Evolutionary conservation across 1,140 invertebrate genomes (phyloP).

Genomic region (Drosophila lini): DNA sequence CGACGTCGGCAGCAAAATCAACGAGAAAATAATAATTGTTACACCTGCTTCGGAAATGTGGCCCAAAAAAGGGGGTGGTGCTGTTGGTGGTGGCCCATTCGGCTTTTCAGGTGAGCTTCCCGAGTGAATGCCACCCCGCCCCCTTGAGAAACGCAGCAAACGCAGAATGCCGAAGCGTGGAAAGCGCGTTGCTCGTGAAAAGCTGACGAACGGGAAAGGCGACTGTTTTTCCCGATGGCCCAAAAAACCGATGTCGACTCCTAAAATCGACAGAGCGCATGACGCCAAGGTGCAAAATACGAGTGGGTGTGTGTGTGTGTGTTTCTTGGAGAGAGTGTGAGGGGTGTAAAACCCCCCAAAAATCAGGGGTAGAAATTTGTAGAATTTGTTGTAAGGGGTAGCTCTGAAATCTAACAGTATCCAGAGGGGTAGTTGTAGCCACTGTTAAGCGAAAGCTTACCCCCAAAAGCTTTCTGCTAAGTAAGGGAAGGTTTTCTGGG

Average conservation of each 20-base stretch:
- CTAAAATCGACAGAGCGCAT: constrained; percentile 71
- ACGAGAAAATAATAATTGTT: constrained; percentile 83
- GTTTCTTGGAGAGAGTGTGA: constrained; percentile 5
- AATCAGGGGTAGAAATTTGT: constrained; percentile 31
- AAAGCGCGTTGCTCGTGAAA: constrained; percentile 36
- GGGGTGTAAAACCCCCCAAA: constrained; percentile 3
- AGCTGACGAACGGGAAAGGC: constrained; percentile 37
- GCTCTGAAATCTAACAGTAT: background rate
- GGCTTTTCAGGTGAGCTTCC: constrained; percentile 67
- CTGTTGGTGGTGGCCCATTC: constrained; percentile 26
- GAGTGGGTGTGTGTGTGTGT: constrained; percentile 55
- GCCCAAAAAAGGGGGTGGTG: constrained; percentile 51
- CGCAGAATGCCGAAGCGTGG: constrained; percentile 63
- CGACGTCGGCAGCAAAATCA: constrained; percentile 73
- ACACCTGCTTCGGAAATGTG: constrained; percentile 80
- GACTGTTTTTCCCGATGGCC: constrained; percentile 25
- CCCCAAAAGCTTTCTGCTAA: constrained; percentile 34
- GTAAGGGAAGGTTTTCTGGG: background rate
- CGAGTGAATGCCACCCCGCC: constrained; percentile 24
- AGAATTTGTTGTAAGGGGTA: constrained; percentile 64
- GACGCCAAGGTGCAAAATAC: constrained; percentile 73
- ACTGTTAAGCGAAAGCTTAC: constrained; percentile 37
- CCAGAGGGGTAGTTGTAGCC: constrained; percentile 14
- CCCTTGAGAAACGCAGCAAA: constrained; percentile 24
- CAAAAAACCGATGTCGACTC: constrained; percentile 44